Evolutionary conservation across 2,113 vertebrate species (phyloP), one percentile per base, ranked within the genome.

Genomic region (Burhinus bistriatus): DNA sequence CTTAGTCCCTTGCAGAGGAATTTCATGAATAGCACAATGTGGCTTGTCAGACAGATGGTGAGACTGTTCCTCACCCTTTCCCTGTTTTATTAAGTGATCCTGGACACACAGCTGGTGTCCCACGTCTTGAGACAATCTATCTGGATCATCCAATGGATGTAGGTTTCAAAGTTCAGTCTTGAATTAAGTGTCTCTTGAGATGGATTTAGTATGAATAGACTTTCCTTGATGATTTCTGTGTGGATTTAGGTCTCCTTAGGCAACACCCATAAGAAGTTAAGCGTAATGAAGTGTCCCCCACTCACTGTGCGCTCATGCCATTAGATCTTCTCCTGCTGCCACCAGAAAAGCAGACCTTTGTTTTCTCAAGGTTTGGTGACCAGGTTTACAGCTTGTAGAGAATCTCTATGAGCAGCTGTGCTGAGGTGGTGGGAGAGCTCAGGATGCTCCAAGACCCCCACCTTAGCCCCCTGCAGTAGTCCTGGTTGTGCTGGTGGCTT

Each of bases 401-500:
- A 27, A 62, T 27, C 22, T 49, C 25, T n/a, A 5, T n/a, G 34
- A 34, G 11, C 8, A 71, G 36, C 16, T 84, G 40, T 10, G 22
- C 2, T 45, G 40, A 72, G 30, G 25, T 29, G 27, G 3, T 58
- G 29, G 30, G 13, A 51, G 16, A 86, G 15, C 9, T 83, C 18
- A 54, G 38, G 51, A 20, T 4, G 4, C 11, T 23, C 22, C 19
- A 58, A 38, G 25, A 34, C 27, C 26, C 10, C 80, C 49, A 82
- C 3, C 34, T 72, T 30, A 59, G 23, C 5, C 7, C 20, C 22
- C 23, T 2, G 5, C 26, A 17, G 29, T 18, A 6, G 18, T 75
- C 5, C 20, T 77, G 32, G 21, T 32, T 0, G 0, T 54, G 29
- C 22, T 57, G 38, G 22, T 2, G 6, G 1, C 47, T 69, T 82